These are phyloP conservation scores for Agrypnia vestita DNA, from an alignment of 1,140 invertebrate species.

Conservation along the genomic window DNA sequence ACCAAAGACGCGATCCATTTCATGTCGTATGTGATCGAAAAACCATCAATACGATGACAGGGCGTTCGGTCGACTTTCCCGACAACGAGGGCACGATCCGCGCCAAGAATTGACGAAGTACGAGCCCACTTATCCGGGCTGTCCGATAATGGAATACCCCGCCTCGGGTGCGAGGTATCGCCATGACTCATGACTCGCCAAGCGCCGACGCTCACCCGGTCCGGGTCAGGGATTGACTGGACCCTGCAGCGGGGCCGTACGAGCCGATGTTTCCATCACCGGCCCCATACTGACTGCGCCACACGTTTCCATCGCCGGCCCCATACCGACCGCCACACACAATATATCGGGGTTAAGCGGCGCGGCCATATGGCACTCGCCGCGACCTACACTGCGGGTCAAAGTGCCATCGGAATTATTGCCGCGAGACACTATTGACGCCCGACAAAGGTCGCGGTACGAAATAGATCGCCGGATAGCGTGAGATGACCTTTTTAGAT, in stretches of 20 bases:
- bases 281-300: background rate
- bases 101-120: background rate
- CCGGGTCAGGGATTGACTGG: slow-evolving; percentile 19
- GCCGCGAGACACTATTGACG: background rate
- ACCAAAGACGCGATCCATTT: too few relatives aligned
- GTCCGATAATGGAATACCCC: slow-evolving; percentile 15
- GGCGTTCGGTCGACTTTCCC: background rate
- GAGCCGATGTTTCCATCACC: slow-evolving; percentile 19
- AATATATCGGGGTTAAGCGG: slow-evolving; percentile 41
- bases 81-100: slow-evolving; percentile 1
- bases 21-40: too few relatives aligned
- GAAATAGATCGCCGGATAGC: background rate
- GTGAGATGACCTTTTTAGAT: background rate
- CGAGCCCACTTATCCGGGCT: background rate
- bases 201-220: background rate
- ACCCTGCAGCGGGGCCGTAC: slow-evolving; percentile 3
- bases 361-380: slow-evolving; percentile 29
- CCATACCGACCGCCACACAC: background rate
- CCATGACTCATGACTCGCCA: background rate
- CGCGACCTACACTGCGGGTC: slow-evolving; percentile 12
- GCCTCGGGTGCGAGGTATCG: slow-evolving; percentile 2
- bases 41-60: too few relatives aligned
- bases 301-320: too few relatives aligned
- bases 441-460: background rate
- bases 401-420: slow-evolving; percentile 7